A percentile compares a stretch with the other conserved stretches of the same genome.
Evolutionary conservation across 2,113 vertebrate genomes (phyloP).

Genomic region (Albula glossodonta): DNA sequence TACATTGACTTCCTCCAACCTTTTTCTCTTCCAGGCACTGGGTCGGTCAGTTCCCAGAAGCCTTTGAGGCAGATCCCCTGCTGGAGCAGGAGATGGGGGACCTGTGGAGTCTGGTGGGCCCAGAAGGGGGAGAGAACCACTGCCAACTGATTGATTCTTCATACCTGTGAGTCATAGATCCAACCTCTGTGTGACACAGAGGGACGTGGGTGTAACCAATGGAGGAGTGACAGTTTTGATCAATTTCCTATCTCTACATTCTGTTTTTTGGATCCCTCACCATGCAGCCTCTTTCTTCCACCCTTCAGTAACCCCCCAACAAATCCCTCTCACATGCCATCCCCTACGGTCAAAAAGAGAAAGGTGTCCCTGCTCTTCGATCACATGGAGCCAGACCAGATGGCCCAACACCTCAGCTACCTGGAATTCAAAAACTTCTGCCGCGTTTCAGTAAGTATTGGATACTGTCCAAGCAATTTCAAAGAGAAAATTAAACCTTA

Average conservation of each 20-base stretch:
- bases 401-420: conserved; percentile 85
- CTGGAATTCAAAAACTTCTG: conserved; percentile 88
- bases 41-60: conserved; percentile 75
- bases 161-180: conserved; percentile 69
- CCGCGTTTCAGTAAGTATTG: conserved; percentile 75
- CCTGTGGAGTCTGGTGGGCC: conserved; percentile 74
- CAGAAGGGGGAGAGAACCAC: conserved; percentile 62
- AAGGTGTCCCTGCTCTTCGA: conserved; percentile 91
- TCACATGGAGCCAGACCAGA: conserved; percentile 82
- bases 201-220: background rate
- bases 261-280: background rate
- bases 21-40: conserved; percentile 71
- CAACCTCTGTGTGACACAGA: background rate
- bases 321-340: conserved; percentile 66
- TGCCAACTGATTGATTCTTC: conserved; percentile 66
- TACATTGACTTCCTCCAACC: conserved; percentile 17
- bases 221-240: background rate
- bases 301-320: conserved; percentile 56
- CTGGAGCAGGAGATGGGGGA: conserved; percentile 77
- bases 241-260: background rate
- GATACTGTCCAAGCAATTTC: background rate
- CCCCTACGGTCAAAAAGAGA: conserved; percentile 81
- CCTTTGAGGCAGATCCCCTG: conserved; percentile 73
- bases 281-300: conserved; percentile 2
- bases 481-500: no score